phyloP scores from a whole-genome alignment of 2,888 invertebrate genomes.

The Mesochorus sp. region DNA sequence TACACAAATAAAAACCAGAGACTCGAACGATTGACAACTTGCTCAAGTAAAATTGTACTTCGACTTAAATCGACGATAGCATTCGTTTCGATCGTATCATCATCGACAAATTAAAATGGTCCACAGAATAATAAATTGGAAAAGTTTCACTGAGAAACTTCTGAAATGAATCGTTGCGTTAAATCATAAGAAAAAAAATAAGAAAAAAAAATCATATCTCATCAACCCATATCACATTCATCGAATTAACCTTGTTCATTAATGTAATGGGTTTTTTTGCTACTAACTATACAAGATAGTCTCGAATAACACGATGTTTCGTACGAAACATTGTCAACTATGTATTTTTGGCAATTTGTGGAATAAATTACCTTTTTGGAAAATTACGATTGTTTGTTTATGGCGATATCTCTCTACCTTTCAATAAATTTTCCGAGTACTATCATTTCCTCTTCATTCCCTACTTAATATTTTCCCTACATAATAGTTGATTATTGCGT shows the following conservation, averaged over 20 bases:
- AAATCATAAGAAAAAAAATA: constrained; percentile 9
- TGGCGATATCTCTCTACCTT: background rate
- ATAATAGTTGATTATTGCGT: too few species aligned
- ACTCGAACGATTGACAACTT: constrained; percentile 42
- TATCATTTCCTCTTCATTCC: background rate
- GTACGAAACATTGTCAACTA: constrained; percentile 36
- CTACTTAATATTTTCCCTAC: background rate
- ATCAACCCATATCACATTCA: constrained; percentile 54
- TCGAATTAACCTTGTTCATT: constrained; percentile 57
- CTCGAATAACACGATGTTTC: constrained; percentile 34
- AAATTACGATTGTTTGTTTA: constrained; percentile 4
- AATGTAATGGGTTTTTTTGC: constrained; percentile 56
- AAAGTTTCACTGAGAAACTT: background rate
- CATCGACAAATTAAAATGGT: constrained; percentile 28
- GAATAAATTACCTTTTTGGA: constrained; percentile 62
- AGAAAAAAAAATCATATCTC: constrained; percentile 17
- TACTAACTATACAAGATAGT: constrained; percentile 58
- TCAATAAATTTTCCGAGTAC: constrained; percentile 18
- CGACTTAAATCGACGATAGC: constrained; percentile 24
- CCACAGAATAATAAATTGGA: constrained; percentile 15
- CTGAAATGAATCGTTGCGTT: constrained; percentile 14
- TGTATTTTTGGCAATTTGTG: constrained; percentile 68
- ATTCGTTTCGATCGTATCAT: constrained; percentile 26
- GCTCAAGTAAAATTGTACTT: constrained; percentile 46
- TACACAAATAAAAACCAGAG: constrained; percentile 9